Conservation (phyloP, 2,797 vertebrate species). For the Poecilia wingei region DNA sequence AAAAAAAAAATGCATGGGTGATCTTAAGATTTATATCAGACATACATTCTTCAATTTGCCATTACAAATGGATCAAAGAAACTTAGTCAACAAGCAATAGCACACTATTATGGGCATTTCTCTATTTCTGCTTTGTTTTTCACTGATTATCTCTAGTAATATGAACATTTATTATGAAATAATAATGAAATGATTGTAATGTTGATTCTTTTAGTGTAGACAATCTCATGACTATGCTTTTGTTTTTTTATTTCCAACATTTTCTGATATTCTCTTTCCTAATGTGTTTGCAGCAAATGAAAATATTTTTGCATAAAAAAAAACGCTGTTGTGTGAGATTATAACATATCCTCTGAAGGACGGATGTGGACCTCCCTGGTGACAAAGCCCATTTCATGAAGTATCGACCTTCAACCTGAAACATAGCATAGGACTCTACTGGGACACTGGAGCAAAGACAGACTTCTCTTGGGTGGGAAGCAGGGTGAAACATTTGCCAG, state of each 20-base stretch:
- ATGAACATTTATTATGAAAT: neutral
- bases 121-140: slow-evolving; percentile 32
- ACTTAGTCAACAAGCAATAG: neutral
- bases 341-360: slow-evolving; percentile 35
- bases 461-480: slow-evolving; percentile 54
- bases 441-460: slow-evolving; percentile 54
- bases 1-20: slow-evolving; percentile 22
- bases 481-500: slow-evolving; percentile 46
- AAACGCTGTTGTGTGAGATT: slow-evolving; percentile 30
- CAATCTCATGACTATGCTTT: neutral
- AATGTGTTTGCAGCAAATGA: slow-evolving; percentile 13
- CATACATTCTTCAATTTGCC: slow-evolving; percentile 11
- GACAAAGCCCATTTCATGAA: slow-evolving; percentile 67
- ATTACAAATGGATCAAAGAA: slow-evolving; percentile 6
- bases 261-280: slow-evolving; percentile 18
- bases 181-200: neutral
- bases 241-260: slow-evolving; percentile 4
- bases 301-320: slow-evolving; percentile 5
- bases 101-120: slow-evolving; percentile 12
- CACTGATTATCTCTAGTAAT: slow-evolving; percentile 18
- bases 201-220: neutral
- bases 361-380: slow-evolving; percentile 50
- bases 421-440: slow-evolving; percentile 49
- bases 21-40: slow-evolving; percentile 31
- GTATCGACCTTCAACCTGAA: slow-evolving; percentile 66